Evolutionary conservation across 2,797 vertebrate genomes (phyloP).

Genomic region (Onychomys leucogaster): DNA sequence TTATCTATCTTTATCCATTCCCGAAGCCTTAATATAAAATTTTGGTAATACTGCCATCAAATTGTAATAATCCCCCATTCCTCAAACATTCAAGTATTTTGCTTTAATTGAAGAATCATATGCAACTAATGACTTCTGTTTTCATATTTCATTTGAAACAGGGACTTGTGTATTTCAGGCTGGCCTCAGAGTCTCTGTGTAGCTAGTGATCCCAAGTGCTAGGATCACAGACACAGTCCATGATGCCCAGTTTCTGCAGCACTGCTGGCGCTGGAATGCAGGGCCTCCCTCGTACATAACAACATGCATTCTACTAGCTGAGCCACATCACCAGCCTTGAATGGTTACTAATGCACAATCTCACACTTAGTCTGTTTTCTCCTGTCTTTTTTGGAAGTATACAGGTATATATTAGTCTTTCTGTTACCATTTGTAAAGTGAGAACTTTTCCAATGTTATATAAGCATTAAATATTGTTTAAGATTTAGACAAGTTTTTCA

Average conservation of each 20-base stretch:
- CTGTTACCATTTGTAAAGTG: conserved; percentile 45
- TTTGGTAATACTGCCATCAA: conserved; percentile 71
- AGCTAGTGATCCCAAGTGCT: neutral
- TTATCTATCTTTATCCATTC: conserved; percentile 1
- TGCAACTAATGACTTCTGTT: conserved; percentile 56
- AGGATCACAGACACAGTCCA: neutral
- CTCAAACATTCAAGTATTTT: neutral
- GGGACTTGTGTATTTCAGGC: neutral
- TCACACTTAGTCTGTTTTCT: neutral
- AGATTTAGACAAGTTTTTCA: conserved; percentile 25
- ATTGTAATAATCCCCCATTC: conserved; percentile 52
- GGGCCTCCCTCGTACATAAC: neutral
- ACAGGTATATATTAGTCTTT: neutral
- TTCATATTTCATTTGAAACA: conserved; percentile 4
- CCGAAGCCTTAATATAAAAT: conserved; percentile 44
- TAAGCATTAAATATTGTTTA: conserved; percentile 29
- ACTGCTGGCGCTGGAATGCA: neutral
- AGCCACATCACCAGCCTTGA: neutral
- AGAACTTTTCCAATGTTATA: conserved; percentile 46
- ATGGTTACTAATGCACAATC: neutral
- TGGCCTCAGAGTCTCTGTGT: neutral
- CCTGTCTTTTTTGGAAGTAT: conserved; percentile 13
- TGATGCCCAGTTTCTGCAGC: neutral
- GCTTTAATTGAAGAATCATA: conserved; percentile 34
- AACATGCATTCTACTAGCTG: neutral